phyloP scores from a whole-genome alignment of 1,140 invertebrate genomes.

The Choristoneura fumiferana region DNA sequence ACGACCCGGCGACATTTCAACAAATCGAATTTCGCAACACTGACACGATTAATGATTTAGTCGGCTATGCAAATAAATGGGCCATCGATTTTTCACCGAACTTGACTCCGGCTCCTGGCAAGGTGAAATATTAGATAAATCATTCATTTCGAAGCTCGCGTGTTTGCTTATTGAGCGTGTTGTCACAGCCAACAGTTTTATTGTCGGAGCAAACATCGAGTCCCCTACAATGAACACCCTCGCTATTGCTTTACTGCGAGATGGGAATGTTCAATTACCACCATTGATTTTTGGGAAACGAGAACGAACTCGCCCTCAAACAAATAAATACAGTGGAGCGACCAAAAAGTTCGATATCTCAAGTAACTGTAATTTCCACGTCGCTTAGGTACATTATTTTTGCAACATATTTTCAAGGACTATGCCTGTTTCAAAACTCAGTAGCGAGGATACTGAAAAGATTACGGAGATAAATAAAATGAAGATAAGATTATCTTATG shows the following conservation, averaged over 20 bases:
- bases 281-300: slow-evolving; percentile 50
- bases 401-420: too few species aligned
- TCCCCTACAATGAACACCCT: slow-evolving; percentile 51
- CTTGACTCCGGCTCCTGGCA: neutral
- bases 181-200: slow-evolving; percentile 48
- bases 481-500: too few species aligned
- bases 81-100: slow-evolving; percentile 5
- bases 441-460: too few species aligned
- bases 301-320: neutral
- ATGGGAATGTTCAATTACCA: slow-evolving; percentile 45
- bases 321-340: too few species aligned
- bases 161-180: slow-evolving; percentile 26
- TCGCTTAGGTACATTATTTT: too few species aligned
- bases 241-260: slow-evolving; percentile 34
- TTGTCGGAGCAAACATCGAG: slow-evolving; percentile 53
- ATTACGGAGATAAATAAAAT: too few species aligned
- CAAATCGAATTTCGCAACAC: slow-evolving; percentile 9
- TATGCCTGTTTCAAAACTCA: too few species aligned
- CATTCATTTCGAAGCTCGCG: slow-evolving; percentile 16
- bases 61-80: slow-evolving; percentile 10
- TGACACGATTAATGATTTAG: slow-evolving; percentile 10
- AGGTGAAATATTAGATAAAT: slow-evolving; percentile 14
- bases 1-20: neutral
- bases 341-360: too few species aligned
- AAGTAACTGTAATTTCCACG: too few species aligned